Evolutionary conservation across 2,888 invertebrate species (phyloP), one percentile per base, ranked within the genome.

Genomic region (Chymomyza amoena): DNA sequence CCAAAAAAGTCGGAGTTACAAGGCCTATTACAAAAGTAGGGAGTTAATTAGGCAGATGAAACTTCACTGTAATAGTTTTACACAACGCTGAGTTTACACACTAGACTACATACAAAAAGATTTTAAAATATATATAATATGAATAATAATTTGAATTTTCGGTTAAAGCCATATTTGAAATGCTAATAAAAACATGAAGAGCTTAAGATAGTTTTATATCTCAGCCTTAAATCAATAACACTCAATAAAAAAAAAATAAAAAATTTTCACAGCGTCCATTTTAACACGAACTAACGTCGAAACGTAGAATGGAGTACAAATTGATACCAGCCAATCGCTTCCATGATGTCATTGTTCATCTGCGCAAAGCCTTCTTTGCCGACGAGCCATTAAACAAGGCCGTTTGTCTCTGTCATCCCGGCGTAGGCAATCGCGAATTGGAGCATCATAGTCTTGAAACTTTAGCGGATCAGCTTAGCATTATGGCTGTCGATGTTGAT

Each of bases 301-400:
- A 50, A 10, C 6, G 18, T 15, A 25, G 20, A 39, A 91, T 92
- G 91, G 91, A 92, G 67, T 92, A 90, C 75, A 91, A 89, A 79
- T 65, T 83, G 39, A 90, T 92, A 52, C 76, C 86, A 1, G 77
- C 76, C 61, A 89, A 90, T 56, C 83, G 90, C 69, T 90, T 93
- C 80, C 93, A 93, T 32, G 94, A 94, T 32, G 95, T 96, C 62
- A 94, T 97, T 73, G 91, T 93, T 32, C 96, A 96, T 89, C 93
- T 97, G 64, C 93, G 96, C 50, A 92, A 93, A 77, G 95, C 94
- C 88, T 96, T 96, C 92, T 97, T 97, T 90, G 95, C 96, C 0
- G 97, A 97, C 89, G 97, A 97, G 90, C 96, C 97, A 0, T 93
- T 97, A 60, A 97, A 97, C 92, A 94, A 94, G 80, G 95, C 96